Percentiles rank a stretch among this genome's conserved stretches.
Conservation (phyloP, 2,888 invertebrate species). For the Silvanus unidentatus region DNA sequence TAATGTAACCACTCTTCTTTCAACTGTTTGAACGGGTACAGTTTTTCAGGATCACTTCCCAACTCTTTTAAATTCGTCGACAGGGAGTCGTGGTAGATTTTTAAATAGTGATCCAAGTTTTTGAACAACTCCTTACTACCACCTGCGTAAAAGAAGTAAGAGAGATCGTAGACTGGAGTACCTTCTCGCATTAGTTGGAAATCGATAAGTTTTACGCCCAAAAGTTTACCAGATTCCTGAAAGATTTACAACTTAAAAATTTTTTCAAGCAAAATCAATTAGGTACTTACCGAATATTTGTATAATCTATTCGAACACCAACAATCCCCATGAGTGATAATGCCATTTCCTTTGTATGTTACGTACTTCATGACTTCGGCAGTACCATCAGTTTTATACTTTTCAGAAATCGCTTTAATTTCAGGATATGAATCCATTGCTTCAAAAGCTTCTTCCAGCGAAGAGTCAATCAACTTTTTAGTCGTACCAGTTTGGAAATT, state of each 20-base stretch:
- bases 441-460: not conserved
- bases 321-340: constrained; percentile 28
- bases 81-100: constrained; percentile 34
- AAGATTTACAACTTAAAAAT: too few relatives aligned
- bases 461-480: not conserved
- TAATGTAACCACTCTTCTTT: constrained; percentile 27
- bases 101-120: constrained; percentile 30
- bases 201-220: too few relatives aligned
- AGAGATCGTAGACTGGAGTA: constrained; percentile 33
- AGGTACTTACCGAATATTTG: constrained; percentile 18
- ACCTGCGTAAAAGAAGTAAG: constrained; percentile 37
- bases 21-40: constrained; percentile 31
- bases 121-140: constrained; percentile 28
- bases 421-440: not conserved
- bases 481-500: too few relatives aligned
- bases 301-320: constrained; percentile 33
- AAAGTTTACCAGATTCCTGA: too few relatives aligned
- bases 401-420: not conserved
- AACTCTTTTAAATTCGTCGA: constrained; percentile 23
- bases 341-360: constrained; percentile 1
- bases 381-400: not conserved
- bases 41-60: constrained; percentile 25
- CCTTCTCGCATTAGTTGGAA: constrained; percentile 22
- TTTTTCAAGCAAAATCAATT: not conserved
- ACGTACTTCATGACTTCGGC: not conserved